Percentiles rank a stretch among this genome's conserved stretches.
phyloP scores from a whole-genome alignment of 1,140 invertebrate genomes.

The Atta cephalotes region DNA sequence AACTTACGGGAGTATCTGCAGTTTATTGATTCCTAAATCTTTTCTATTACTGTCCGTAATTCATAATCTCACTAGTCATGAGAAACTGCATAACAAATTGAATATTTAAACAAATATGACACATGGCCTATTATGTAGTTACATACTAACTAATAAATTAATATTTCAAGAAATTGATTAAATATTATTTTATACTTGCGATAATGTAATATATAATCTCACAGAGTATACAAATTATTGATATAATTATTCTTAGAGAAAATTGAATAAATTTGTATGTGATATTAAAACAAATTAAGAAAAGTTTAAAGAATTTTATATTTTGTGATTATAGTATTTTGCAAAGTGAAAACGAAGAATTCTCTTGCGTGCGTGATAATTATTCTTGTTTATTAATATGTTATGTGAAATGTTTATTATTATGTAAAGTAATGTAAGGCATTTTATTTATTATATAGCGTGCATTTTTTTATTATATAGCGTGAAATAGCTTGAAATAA shows the following conservation, averaged over 20 bases:
- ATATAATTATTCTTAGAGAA: not conserved
- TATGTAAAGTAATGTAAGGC: conserved; percentile 1
- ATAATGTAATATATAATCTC: not conserved
- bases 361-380: not conserved
- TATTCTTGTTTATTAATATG: conserved; percentile 1
- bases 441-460: too few relatives aligned
- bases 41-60: not conserved
- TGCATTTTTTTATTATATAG: conserved; percentile 28
- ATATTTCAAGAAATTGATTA: not conserved
- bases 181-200: not conserved
- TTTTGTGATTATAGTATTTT: not conserved
- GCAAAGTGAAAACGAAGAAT: not conserved
- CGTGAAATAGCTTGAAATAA: conserved; percentile 5
- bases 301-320: not conserved
- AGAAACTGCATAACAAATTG: not conserved
- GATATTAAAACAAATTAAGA: not conserved
- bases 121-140: too few relatives aligned
- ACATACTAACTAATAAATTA: not conserved
- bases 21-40: conserved; percentile 35
- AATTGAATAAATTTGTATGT: not conserved
- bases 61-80: not conserved
- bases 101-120: not conserved
- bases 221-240: not conserved
- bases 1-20: conserved; percentile 32
- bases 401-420: conserved; percentile 31